Base-by-base conservation (phyloP, 1,140 invertebrate genomes). In the Steinernema feltiae region DNA sequence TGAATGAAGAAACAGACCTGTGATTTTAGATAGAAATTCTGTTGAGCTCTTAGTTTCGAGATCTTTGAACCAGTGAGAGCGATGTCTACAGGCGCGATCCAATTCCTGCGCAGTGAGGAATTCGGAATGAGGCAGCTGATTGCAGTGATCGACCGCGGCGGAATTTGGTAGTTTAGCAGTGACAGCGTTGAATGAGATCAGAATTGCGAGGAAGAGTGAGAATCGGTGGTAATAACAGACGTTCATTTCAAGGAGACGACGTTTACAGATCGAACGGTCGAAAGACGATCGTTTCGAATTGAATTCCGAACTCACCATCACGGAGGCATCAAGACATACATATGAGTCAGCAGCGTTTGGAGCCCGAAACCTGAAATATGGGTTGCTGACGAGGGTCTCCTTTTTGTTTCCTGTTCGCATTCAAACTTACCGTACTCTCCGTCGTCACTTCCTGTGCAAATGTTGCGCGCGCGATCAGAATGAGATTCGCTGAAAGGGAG, bases 51-150 rank as follows among this genome's bases (percentile, higher is more conserved):
- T 71, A 1, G 48, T 46, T 32, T 76, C 72, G 29, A 74, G 31
- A 69, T 82, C 77, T 3, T 76, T 46, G 1, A 81, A 32, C 80
- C 80, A 81, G 70, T 76, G 74, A 18, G 48, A 74, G 18, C 81
- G 80, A 71, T 81, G 80, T 31, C 48, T 41, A 76, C 80, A 81
- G 21, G 78, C 80, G 31, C 80, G 73, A 24, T 80, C 79, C 69
- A 79, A 48, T 41, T 79, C 71, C 21, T 81, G 79, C 29, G 73
- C 78, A 24, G 76, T 71, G 77, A 79, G 77, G 63, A 79, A 79
- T 35, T 79, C 77, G 32, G 76, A 78, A 30, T 78, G 76, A 15
- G 76, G 75, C 18, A 76, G 32, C 30, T 78, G 74, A 24, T 24
- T n/a, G 74, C 75, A 76, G 41, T 76, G 35, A 7, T 41, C 53